Base-by-base conservation (phyloP, 2,797 vertebrate species). In the Enteromius treurensis region DNA sequence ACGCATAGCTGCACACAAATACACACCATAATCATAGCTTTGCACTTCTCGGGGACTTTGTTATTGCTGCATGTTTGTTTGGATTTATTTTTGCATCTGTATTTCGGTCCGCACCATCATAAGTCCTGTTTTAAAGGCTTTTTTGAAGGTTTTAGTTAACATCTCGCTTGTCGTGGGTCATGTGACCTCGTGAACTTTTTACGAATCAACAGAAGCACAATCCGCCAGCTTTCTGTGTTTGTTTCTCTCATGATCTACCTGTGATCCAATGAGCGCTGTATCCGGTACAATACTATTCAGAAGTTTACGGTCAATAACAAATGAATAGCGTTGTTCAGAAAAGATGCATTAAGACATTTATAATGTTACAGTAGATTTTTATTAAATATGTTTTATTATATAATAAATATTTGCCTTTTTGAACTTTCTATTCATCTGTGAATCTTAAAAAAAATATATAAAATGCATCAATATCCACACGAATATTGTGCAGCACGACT, bases 1-100 rank as follows among this genome's bases (percentile, higher is more conserved):
- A 79, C 74, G 53, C 91, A 87, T 60, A 84, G 82, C 86, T 29
- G 70, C 89, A 89, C 32, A 73, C 86, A 87, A 90, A 65, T 77
- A 86, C 85, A 89, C 81, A 71, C 75, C 84, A 82, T 94, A 93
- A 93, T 93, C 89, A 92, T 86, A 93, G 92, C 91, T 90, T 91
- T 91, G 86, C 85, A 86, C 82, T 86, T 89, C 86, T 86, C 88
- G 79, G 89, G 88, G 86, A 40, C 87, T 92, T 91, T 92, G 91
- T 92, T 92, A 87, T 88, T 79, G 87, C 88, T 89, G 85, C 88
- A 74, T 89, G 88, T 89, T 89, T 90, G 68, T 62, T 79, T 92
- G 92, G 88, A 93, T 92, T 53, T 90, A 90, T 89, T 64, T 64
- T 64, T 83, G 82, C 90, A 85, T 90, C 37, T 67, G 23, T 80